Conservation (phyloP, 2,888 invertebrate genomes). For the Eurois occulta region DNA sequence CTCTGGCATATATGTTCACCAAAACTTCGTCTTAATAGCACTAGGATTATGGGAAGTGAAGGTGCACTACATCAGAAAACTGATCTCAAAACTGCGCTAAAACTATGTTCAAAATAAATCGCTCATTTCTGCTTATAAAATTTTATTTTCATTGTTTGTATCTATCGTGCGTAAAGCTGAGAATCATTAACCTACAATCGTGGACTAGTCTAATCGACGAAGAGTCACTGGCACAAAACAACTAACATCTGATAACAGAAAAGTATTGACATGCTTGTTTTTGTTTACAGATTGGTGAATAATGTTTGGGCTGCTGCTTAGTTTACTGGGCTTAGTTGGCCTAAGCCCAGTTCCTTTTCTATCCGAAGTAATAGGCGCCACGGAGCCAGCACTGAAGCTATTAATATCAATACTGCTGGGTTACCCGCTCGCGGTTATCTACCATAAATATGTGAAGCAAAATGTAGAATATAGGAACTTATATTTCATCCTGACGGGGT, state of each 20-base stretch:
- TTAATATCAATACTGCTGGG: constrained; percentile 92
- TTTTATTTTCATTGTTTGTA: constrained; percentile 15
- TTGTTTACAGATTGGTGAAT: constrained; percentile 67
- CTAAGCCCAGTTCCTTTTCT: constrained; percentile 82
- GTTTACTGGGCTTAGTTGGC: constrained; percentile 73
- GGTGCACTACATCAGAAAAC: not conserved
- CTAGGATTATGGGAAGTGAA: not conserved
- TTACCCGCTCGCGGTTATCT: constrained; percentile 84
- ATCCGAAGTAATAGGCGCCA: constrained; percentile 89
- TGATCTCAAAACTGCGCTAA: not conserved
- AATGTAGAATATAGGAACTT: constrained; percentile 91
- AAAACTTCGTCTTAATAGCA: not conserved
- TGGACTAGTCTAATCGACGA: constrained; percentile 25
- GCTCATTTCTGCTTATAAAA: not conserved
- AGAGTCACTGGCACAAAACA: constrained; percentile 21
- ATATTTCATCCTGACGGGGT: constrained; percentile 93
- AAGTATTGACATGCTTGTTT: constrained; percentile 13
- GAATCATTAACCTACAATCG: constrained; percentile 14
- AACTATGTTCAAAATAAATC: not conserved
- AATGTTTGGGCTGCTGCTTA: constrained; percentile 83
- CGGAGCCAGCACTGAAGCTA: constrained; percentile 92
- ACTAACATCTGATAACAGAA: constrained; percentile 1
- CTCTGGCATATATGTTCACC: not conserved
- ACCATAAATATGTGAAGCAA: constrained; percentile 77
- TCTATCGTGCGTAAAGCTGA: not conserved